These are phyloP conservation scores for Urocyon cinereoargenteus DNA, from an alignment of 2,797 vertebrate species.

Conservation along the genomic window DNA sequence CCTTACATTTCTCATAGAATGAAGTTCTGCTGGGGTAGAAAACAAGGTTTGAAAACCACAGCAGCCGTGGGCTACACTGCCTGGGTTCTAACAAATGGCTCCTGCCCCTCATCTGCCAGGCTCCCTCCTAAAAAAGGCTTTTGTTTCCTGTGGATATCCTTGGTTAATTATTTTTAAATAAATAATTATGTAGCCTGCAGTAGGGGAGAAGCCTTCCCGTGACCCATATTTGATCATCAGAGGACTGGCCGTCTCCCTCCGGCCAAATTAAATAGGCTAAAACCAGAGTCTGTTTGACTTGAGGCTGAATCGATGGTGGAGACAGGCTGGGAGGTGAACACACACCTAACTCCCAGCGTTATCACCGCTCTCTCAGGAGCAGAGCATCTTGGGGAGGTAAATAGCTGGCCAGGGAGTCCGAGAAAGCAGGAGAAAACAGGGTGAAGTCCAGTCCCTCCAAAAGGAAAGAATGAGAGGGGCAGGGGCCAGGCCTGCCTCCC, in stretches of 20 bases:
- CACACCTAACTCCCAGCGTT: slow-evolving; percentile 61
- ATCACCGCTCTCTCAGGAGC: slow-evolving; percentile 76
- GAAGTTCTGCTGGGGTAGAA: not conserved
- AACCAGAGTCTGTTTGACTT: slow-evolving; percentile 80
- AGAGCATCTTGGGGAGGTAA: slow-evolving; percentile 78
- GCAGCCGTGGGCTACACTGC: not conserved
- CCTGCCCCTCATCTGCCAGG: slow-evolving; percentile 34
- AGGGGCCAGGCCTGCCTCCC: not conserved
- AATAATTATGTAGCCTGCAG: slow-evolving; percentile 82
- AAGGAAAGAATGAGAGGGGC: not conserved
- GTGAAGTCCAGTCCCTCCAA: slow-evolving; percentile 64
- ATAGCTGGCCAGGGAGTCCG: slow-evolving; percentile 50
- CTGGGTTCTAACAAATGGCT: slow-evolving; percentile 74
- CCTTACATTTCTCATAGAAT: not conserved
- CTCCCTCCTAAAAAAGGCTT: slow-evolving; percentile 82
- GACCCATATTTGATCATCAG: slow-evolving; percentile 84
- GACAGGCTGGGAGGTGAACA: slow-evolving; percentile 74
- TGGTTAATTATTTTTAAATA: slow-evolving; percentile 89
- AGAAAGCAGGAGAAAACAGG: slow-evolving; percentile 47
- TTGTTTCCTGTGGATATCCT: slow-evolving; percentile 86
- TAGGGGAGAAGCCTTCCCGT: slow-evolving; percentile 83
- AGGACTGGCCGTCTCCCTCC: slow-evolving; percentile 73
- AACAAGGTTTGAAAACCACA: not conserved
- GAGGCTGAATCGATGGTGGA: slow-evolving; percentile 80
- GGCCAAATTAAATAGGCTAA: slow-evolving; percentile 87